A percentile compares a stretch with the other conserved stretches of the same genome.
Evolutionary conservation across 1,140 invertebrate species (phyloP).

Genomic region (Colletes gigas): DNA sequence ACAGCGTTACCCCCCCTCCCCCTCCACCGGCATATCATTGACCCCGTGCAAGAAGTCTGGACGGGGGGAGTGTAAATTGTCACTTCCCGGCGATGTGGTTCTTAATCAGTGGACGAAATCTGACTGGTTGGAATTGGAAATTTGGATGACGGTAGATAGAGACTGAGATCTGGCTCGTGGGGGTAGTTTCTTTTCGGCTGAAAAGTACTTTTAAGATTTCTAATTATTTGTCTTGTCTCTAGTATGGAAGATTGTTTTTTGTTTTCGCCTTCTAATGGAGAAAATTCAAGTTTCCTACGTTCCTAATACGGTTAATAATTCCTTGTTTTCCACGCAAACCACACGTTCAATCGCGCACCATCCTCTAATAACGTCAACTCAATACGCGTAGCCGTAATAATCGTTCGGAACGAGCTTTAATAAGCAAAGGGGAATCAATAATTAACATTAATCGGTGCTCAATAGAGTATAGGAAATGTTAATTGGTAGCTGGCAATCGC

Average conservation of each 20-base stretch:
- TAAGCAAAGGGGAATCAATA: conserved; percentile 61
- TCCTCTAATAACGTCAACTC: not conserved
- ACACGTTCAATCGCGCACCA: not conserved
- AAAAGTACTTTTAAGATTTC: too few relatives aligned
- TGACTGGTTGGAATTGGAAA: not conserved
- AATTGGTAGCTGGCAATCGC: conserved; percentile 59
- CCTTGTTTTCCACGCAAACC: not conserved
- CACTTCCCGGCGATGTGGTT: not conserved
- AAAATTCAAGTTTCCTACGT: too few relatives aligned
- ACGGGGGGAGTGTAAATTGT: not conserved
- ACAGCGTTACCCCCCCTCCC: not conserved
- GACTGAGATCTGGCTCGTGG: too few relatives aligned
- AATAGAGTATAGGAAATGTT: conserved; percentile 63
- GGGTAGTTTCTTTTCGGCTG: too few relatives aligned
- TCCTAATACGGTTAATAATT: not conserved
- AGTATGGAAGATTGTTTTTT: too few relatives aligned
- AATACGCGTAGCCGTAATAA: conserved; percentile 8
- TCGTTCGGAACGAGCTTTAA: conserved; percentile 25
- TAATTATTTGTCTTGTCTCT: too few relatives aligned
- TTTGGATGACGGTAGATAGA: too few relatives aligned
- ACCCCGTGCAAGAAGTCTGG: too few relatives aligned
- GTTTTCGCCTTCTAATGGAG: too few relatives aligned
- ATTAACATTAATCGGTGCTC: conserved; percentile 63
- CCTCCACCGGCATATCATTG: not conserved
- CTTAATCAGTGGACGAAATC: not conserved